These are phyloP conservation scores for Gymnosoma rotundatum DNA, from an alignment of 2,888 invertebrate species.

Conservation along the genomic window DNA sequence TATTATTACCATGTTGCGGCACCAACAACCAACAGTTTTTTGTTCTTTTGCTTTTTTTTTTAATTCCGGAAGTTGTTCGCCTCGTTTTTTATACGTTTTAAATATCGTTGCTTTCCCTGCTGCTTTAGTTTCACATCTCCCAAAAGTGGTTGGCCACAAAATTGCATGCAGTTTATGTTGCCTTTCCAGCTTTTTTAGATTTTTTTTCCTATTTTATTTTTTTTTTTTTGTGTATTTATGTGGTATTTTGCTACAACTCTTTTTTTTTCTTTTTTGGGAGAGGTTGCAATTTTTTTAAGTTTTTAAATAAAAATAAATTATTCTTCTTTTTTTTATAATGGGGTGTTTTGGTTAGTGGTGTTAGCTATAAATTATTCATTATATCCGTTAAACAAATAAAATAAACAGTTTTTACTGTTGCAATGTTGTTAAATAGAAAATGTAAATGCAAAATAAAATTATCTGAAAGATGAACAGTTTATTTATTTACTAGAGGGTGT, in stretches of 20 bases:
- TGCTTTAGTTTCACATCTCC: slow-evolving; percentile 13
- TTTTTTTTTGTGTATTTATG: slow-evolving; percentile 20
- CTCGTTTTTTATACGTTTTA: slow-evolving; percentile 5
- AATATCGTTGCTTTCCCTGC: slow-evolving; percentile 15
- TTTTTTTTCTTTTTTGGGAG: slow-evolving; percentile 18
- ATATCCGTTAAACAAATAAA: slow-evolving; percentile 68
- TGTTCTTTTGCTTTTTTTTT: not conserved
- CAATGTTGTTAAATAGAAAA: slow-evolving; percentile 33
- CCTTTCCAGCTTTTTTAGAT: slow-evolving; percentile 3
- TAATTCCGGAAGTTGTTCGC: slow-evolving; percentile 54
- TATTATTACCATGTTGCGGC: slow-evolving; percentile 13
- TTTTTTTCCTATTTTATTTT: too few species aligned
- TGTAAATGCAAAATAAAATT: slow-evolving; percentile 7
- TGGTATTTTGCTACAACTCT: slow-evolving; percentile 37
- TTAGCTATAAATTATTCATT: slow-evolving; percentile 70
- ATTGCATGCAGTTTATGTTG: slow-evolving; percentile 50
- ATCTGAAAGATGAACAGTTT: slow-evolving; percentile 32
- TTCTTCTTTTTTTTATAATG: slow-evolving; percentile 36
- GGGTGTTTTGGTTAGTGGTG: slow-evolving; percentile 66
- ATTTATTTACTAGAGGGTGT: slow-evolving; percentile 54
- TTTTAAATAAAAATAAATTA: not conserved
- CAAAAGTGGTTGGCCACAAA: slow-evolving; percentile 52
- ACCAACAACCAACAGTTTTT: slow-evolving; percentile 2
- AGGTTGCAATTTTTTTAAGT: slow-evolving; percentile 16
- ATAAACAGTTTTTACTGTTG: slow-evolving; percentile 13